Conservation (phyloP, 2,113 vertebrate species). For the Gavialis gangeticus region DNA sequence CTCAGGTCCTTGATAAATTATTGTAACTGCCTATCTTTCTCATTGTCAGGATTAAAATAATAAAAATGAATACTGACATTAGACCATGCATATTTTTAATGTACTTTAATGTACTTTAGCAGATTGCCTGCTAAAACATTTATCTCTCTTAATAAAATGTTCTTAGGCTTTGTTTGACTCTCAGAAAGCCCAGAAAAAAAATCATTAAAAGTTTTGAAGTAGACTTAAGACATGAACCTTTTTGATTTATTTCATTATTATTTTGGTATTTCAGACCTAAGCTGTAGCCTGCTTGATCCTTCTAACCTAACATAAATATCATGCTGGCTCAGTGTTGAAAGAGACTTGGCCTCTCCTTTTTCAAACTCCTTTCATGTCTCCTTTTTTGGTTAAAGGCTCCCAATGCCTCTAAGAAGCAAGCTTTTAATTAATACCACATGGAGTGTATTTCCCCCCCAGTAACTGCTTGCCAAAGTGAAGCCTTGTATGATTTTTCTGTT, state of each 20-base stretch:
- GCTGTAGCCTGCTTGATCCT: slow-evolving; percentile 37
- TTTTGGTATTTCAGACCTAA: slow-evolving; percentile 57
- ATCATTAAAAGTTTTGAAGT: slow-evolving; percentile 26
- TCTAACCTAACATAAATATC: slow-evolving; percentile 46
- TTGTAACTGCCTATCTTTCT: slow-evolving; percentile 31
- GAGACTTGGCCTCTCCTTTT: slow-evolving; percentile 19
- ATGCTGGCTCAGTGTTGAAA: slow-evolving; percentile 1
- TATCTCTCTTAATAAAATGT: slow-evolving; percentile 16
- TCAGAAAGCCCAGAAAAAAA: slow-evolving; percentile 4
- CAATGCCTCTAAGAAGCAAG: slow-evolving; percentile 16
- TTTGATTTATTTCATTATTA: slow-evolving; percentile 57
- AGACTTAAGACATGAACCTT: slow-evolving; percentile 4
- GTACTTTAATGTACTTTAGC: neutral
- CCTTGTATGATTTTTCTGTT: slow-evolving; percentile 45
- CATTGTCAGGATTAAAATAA: neutral
- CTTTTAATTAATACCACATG: slow-evolving; percentile 67
- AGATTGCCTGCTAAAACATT: neutral
- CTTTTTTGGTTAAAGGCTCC: slow-evolving; percentile 45
- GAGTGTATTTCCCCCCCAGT: slow-evolving; percentile 18
- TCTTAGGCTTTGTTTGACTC: slow-evolving; percentile 23
- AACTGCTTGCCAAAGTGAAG: slow-evolving; percentile 17
- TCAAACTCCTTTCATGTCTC: slow-evolving; percentile 43
- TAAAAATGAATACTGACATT: neutral
- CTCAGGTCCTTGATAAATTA: slow-evolving; percentile 20
- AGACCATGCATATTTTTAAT: neutral